phyloP scores from a whole-genome alignment of 2,113 vertebrate species.

The Dasyprocta punctata region DNA sequence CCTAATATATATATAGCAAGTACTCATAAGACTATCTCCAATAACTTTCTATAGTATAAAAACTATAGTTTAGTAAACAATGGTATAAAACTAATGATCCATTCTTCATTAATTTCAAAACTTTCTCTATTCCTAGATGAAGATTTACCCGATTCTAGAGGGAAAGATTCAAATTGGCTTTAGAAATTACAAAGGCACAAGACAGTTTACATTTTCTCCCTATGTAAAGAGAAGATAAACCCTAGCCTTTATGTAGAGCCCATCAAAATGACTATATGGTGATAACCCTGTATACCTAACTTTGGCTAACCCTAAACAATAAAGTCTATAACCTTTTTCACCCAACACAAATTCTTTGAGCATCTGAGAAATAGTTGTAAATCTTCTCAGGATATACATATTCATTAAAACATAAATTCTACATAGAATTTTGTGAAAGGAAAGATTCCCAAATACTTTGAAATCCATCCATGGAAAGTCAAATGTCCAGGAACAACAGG shows the following conservation, averaged over 20 bases:
- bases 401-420: neutral
- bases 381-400: neutral
- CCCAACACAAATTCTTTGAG: neutral
- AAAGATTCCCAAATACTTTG: neutral
- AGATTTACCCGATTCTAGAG: neutral
- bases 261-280: neutral
- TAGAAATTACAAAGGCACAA: neutral
- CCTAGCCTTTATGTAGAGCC: neutral
- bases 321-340: neutral
- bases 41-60: neutral
- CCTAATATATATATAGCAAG: neutral
- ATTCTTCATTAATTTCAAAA: slow-evolving; percentile 30
- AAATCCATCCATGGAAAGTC: neutral
- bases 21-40: neutral
- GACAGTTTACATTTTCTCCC: neutral
- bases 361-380: neutral
- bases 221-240: neutral
- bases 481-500: neutral
- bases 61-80: neutral
- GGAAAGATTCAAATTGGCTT: neutral
- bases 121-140: neutral
- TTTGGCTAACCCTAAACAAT: neutral
- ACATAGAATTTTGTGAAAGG: neutral
- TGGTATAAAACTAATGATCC: neutral
- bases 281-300: neutral